Evolutionary conservation across 2,113 vertebrate species (phyloP), one percentile per base, ranked within the genome.

Genomic region (Lophura nycthemera): DNA sequence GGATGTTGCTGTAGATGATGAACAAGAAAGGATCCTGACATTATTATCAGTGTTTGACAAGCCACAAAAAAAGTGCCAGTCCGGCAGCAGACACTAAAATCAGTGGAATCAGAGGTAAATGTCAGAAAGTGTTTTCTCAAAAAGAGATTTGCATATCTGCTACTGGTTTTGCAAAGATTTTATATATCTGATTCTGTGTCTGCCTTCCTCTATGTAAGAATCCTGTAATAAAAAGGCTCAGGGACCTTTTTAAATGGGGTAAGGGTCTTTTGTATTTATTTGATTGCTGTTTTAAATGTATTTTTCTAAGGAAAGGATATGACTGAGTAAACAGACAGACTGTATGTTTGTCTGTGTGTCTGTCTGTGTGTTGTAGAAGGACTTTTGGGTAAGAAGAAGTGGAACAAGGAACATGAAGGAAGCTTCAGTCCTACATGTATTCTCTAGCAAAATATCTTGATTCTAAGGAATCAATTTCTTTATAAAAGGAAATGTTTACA

Each of bases 11-110:
- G 32, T 18, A 22, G 56, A 65, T 34, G 57, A 89, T 60, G 71
- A 93, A 47, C 65, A 78, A 57, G 85, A 80, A 59, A 77, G 34
- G 24, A 78, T 86, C 30, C 42, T 90, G 82, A 92, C 71, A 8
- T 82, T 94, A 92, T 87, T 93, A n/a, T 85, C 66, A 22, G 40
- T 61, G 50, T 69, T 91, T 63, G 86, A 94, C 25, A 45, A 91
- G 88, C 59, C 77, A 79, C 79, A 82, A 45, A 43, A 90, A 90
- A 93, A 54, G 42, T 67, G 34, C 59, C 29, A 76, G 48, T 69
- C 50, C 64, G 3, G 30, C 6, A 71, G 48, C 66, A 72, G 76
- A 65, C 19, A 47, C 75, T 63, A 72, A 52, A 60, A 78, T 76
- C n/a, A 63, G 48, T 21, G 36, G 59, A 72, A 65, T 88, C 34